Base-by-base conservation (phyloP, 2,797 vertebrate genomes). In the Staurois parvus region DNA sequence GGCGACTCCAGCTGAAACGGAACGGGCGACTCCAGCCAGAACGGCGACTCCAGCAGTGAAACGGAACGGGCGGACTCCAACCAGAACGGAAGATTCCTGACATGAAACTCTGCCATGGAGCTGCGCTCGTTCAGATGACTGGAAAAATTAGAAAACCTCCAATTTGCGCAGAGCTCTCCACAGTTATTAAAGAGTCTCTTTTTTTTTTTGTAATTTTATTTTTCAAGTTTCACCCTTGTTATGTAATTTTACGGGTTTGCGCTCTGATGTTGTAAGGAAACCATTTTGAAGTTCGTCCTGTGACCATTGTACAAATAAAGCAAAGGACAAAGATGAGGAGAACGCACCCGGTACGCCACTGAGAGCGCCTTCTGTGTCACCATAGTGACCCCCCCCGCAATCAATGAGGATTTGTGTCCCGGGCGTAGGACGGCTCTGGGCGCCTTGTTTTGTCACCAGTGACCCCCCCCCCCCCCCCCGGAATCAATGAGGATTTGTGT, bases 261-360 rank as follows among this genome's bases (percentile, higher is more conserved):
- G 70, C 45, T 78, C 15, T 78, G 83, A 78, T 79, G 30, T 76
- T 77, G 73, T 26, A 76, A 34, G 81, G 82, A 78, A 26, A 10
- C 26, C 37, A 67, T 79, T n/a, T n/a, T 84, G 76, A 84, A 79
- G 83, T 84, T 48, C 79, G 83, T 78, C 68, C 83, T 72, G 73
- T 64, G 75, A 78, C 75, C 83, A n/a, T 84, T 84, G 83, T 77
- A 24, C 64, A 42, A 76, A 26, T 62, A 59, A 84, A 70, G 70
- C 29, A 84, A 72, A 84, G 72, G 83, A 78, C 52, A 66, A 66
- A 26, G 26, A 72, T 78, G 32, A 34, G 59, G 64, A 34, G 34
- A 72, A 28, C 24, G 29, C 62, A 26, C 28, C 56, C 30, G 15
- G 10, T 77, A 45, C n/a, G 59, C 73, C 59, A n/a, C 19, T 42